Base-by-base conservation (phyloP, 2,888 invertebrate genomes). In the Diarsia mendica region DNA sequence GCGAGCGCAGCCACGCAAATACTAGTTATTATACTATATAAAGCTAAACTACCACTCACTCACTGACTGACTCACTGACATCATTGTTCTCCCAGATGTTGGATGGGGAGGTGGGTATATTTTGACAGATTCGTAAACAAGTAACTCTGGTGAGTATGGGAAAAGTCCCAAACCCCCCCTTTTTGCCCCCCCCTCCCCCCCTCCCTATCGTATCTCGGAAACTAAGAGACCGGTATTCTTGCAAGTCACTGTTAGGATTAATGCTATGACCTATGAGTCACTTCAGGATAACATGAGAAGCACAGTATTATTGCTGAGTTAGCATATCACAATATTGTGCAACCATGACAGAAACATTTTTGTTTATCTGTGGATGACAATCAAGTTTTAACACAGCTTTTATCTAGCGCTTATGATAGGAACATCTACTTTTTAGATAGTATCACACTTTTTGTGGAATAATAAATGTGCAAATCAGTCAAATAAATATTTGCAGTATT, bases 281-380 rank as follows among this genome's bases (percentile, higher is more conserved):
- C 18, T 44, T 55, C 15, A 72, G 44, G 15, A 46, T 80, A 51
- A 44, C 44, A 65, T 53, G 51, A 80, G 15, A 51, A 20, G 80
- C 77, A 79, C 13, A 77, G n/a, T 20, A 46, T 46, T 79, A 39
- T 18, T 72, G 53, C 23, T 18, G 33, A 79, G n/a, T 51, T 65
- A 28, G 33, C 13, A 53, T 74, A 67, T 63, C 55, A 76, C 46
- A 53, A 71, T 49, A 60, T 82, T 82, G 82, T 33, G 63, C 82
- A 82, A 80, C 20, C 46, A 82, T 82, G 48, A 67, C 58, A 13
- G n/a, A n/a, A 68, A 48, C 2, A 53, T 64, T 64, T 55, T 61
- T 53, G 53, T 80, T 53, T 46, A 61, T 79, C 48, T 67, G 55
- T 2, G 23, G n/a, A 68, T 69, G 72, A 67, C 53, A 77, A 53